These are phyloP conservation scores for Crypturellus tataupa DNA, from an alignment of 2,797 vertebrate genomes.

Conservation along the genomic window DNA sequence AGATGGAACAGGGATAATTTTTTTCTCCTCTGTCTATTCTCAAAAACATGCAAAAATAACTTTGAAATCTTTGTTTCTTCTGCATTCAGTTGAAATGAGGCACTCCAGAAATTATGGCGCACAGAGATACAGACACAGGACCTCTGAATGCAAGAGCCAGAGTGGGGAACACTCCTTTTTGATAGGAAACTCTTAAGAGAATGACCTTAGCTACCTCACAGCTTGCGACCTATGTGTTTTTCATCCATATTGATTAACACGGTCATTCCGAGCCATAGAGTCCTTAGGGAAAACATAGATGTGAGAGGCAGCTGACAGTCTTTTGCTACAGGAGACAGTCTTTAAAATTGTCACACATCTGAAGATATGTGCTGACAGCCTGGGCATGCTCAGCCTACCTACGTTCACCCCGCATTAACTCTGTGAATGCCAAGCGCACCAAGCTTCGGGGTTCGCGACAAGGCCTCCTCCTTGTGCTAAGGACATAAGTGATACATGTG, in stretches of 20 bases:
- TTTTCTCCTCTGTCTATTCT: not conserved
- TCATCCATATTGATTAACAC: not conserved
- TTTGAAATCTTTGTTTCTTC: not conserved
- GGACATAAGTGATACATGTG: not conserved
- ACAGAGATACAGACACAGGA: not conserved
- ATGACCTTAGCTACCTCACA: not conserved
- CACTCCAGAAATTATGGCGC: not conserved
- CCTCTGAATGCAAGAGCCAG: not conserved
- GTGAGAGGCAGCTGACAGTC: not conserved
- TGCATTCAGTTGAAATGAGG: slow-evolving; percentile 9
- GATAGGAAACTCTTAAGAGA: not conserved
- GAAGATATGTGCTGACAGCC: not conserved
- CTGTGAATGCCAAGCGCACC: not conserved
- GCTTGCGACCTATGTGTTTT: not conserved
- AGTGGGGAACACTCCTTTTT: not conserved
- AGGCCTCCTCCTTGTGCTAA: not conserved
- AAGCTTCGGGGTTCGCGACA: slow-evolving; percentile 2
- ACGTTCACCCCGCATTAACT: not conserved
- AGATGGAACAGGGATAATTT: not conserved
- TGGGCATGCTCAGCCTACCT: not conserved
- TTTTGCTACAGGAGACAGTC: not conserved
- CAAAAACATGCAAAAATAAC: not conserved
- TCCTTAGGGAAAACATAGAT: not conserved
- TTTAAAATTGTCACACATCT: not conserved
- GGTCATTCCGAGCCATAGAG: not conserved